A percentile compares a stretch with the other conserved stretches of the same genome.
These are phyloP conservation scores for Cercocebus atys DNA, from an alignment of 2,113 vertebrate genomes.

Conservation along the genomic window DNA sequence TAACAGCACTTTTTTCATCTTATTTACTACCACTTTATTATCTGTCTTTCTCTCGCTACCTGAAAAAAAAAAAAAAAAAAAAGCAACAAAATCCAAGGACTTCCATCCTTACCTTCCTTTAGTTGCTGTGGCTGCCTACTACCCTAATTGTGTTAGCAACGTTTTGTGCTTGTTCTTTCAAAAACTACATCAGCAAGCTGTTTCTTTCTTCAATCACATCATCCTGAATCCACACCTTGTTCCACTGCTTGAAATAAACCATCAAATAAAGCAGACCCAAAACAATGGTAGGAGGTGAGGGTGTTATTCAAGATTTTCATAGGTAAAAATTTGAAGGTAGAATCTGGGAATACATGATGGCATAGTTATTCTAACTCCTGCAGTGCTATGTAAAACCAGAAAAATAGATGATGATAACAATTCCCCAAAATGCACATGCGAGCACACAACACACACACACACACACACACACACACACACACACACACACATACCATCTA, in stretches of 20 bases:
- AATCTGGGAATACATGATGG: neutral
- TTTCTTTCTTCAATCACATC: neutral
- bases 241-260: neutral
- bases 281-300: fast-evolving
- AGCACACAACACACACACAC: no score
- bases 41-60: neutral
- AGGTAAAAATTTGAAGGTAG: neutral
- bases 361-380: neutral
- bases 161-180: neutral
- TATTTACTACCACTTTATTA: neutral
- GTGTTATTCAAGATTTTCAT: neutral
- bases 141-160: neutral
- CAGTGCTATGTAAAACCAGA: neutral
- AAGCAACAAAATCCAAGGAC: neutral
- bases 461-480: neutral
- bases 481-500: neutral
- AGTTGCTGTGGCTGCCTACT: neutral
- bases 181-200: neutral
- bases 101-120: neutral
- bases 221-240: neutral
- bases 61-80: neutral
- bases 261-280: neutral
- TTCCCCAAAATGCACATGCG: neutral
- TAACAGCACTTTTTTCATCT: neutral
- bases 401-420: neutral